These are phyloP conservation scores for Drosophila neoperkinsi DNA, from an alignment of 2,888 invertebrate genomes.

Conservation along the genomic window DNA sequence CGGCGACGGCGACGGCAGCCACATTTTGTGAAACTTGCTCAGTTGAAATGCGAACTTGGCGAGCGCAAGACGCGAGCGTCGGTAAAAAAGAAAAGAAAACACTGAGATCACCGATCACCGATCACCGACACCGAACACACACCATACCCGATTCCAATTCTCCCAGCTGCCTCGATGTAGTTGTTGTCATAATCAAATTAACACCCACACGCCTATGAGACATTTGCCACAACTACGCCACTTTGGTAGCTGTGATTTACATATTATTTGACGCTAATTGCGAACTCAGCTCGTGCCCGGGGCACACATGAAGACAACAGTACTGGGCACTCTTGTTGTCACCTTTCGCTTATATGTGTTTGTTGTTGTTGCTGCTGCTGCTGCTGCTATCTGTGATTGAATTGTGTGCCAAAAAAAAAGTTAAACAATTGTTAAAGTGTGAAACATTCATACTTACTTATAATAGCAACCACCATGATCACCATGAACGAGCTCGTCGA, in stretches of 20 bases:
- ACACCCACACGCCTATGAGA: constrained; percentile 78
- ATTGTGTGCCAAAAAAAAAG: constrained; percentile 56
- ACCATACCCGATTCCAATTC: constrained; percentile 1
- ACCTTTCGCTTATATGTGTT: constrained; percentile 27
- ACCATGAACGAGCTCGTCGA: constrained; percentile 84
- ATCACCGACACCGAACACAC: neutral
- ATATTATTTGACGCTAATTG: constrained; percentile 73
- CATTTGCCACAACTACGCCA: constrained; percentile 54
- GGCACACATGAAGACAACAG: constrained; percentile 29
- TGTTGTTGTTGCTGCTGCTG: neutral
- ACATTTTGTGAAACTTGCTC: constrained; percentile 71
- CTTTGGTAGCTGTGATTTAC: constrained; percentile 65
- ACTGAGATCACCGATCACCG: constrained; percentile 10
- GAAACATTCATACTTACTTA: constrained; percentile 38
- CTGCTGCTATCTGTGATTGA: constrained; percentile 53
- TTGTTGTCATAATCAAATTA: constrained; percentile 78
- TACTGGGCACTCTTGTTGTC: constrained; percentile 41
- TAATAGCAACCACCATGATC: constrained; percentile 66
- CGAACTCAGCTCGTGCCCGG: constrained; percentile 62
- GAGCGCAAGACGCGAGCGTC: constrained; percentile 72
- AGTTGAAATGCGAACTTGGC: constrained; percentile 81
- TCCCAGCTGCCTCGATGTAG: constrained; percentile 3
- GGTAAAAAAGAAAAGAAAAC: constrained; percentile 35
- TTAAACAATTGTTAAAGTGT: constrained; percentile 53
- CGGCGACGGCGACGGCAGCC: constrained; percentile 30